Base-by-base conservation (phyloP, 2,888 invertebrate species). In the Nudaria mundana region DNA sequence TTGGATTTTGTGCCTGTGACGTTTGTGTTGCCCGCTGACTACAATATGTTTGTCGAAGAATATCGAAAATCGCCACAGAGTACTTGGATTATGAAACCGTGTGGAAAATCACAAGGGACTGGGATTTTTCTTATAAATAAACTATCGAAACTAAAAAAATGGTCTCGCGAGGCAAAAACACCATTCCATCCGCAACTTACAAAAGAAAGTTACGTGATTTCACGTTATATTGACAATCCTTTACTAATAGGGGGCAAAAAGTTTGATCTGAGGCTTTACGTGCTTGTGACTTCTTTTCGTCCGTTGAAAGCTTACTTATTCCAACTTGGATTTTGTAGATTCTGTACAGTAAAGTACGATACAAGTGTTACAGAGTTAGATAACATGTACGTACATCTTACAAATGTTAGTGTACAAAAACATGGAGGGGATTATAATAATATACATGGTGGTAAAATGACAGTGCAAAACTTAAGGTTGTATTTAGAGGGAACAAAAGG, bases 81-180 rank as follows among this genome's bases (percentile, higher is more conserved):
- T 54, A 98, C 97, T 0, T 98, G 98, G 98, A 98, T 98, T 45
- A 95, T 98, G 93, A 98, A 98, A 75, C 98, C 98, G 0, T 97
- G 97, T 71, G 97, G 97, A 7, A 95, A 97, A 82, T 97, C 97
- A 1, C 95, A 95, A 74, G 96, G 96, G 0, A 92, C 94, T 7
- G 98, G 98, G 6, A 98, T 98, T 69, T 98, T 97, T 78, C 89
- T 98, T 37, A 96, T 98, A 52, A 98, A 98, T 75, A 97, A 97
- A 84, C 83, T 98, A 37, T 97, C 97, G 3, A 97, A 97, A 82
- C 83, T 98, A 36, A 97, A 97, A 71, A 93, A 94, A 70, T 96
- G 95, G 94, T 95, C 95, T 0, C 90, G 95, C 11, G 96, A 96
- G 81, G 93, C 95, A 1, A 95, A 94, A 77, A 94, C 93, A 46